Conservation (phyloP, 2,888 invertebrate species). For the Bedellia somnulentella region DNA sequence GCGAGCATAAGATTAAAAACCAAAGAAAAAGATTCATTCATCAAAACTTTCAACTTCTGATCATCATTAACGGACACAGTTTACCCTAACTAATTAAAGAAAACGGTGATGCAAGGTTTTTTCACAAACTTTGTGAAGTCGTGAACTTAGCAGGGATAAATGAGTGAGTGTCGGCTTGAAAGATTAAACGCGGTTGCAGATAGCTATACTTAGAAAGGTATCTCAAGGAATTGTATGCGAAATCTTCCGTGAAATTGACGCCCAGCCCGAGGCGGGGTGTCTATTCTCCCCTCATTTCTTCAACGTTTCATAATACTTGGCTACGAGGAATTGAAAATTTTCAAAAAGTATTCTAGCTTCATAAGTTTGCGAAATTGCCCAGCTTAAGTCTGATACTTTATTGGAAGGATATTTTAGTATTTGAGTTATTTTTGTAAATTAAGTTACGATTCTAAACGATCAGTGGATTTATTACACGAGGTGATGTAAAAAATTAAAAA, state of each 20-base stretch:
- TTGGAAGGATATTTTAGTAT: too few species aligned
- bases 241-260: conserved; percentile 55
- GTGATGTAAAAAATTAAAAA: not conserved
- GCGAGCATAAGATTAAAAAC: too few species aligned
- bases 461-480: not conserved
- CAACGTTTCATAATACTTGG: conserved; percentile 11
- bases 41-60: too few species aligned
- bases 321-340: conserved; percentile 29
- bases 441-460: not conserved
- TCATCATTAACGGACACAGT: too few species aligned
- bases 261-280: conserved; percentile 20
- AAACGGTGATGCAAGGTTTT: too few species aligned
- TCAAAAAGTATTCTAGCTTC: conserved; percentile 10
- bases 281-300: conserved; percentile 23
- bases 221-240: conserved; percentile 25
- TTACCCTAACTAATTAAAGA: too few species aligned
- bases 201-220: conserved; percentile 10
- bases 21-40: too few species aligned
- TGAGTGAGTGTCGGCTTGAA: conserved; percentile 8
- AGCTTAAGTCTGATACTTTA: too few species aligned
- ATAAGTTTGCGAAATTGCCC: too few species aligned
- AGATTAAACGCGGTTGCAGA: conserved; percentile 6
- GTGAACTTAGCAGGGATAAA: too few species aligned
- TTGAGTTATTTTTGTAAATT: not conserved
- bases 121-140: too few species aligned